Percentiles rank a stretch among this genome's conserved stretches.
phyloP scores from a whole-genome alignment of 37 sponge, comb jelly and placozoan species.

The Crambe crambe region DNA sequence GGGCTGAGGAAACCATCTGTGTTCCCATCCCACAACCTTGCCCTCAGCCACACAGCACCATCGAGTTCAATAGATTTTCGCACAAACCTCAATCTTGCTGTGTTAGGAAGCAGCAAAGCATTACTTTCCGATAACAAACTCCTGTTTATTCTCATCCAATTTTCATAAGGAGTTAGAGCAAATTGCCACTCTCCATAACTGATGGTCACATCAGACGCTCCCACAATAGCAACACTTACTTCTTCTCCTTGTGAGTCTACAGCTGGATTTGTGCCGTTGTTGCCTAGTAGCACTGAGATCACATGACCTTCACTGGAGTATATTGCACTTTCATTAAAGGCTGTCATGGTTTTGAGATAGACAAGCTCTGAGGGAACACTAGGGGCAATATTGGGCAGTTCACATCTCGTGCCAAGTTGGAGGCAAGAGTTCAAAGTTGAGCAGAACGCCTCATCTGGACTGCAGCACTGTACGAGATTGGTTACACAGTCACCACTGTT shows the following conservation, averaged over 20 bases:
- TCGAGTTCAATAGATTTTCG: constrained; percentile 48
- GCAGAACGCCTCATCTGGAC: constrained; percentile 34
- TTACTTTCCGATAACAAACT: constrained; percentile 31
- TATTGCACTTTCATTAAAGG: constrained; percentile 10
- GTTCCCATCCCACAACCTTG: constrained; percentile 86
- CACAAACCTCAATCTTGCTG: constrained; percentile 66
- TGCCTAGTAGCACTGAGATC: constrained; percentile 59
- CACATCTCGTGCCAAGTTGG: constrained; percentile 19
- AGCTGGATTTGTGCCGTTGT: constrained; percentile 38
- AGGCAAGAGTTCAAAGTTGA: constrained; percentile 52
- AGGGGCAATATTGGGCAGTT: constrained; percentile 74
- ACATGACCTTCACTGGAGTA: constrained; percentile 47
- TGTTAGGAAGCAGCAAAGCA: constrained; percentile 73
- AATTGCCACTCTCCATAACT: constrained; percentile 80
- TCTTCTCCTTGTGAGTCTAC: constrained; percentile 73
- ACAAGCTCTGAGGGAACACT: constrained; percentile 16
- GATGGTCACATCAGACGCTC: neutral
- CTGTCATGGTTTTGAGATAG: constrained; percentile 28
- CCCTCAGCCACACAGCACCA: constrained; percentile 80
- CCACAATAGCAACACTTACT: constrained; percentile 63
- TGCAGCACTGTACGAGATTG: constrained; percentile 46
- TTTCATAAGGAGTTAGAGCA: constrained; percentile 27
- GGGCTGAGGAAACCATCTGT: constrained; percentile 65
- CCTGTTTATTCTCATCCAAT: constrained; percentile 28
- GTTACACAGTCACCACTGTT: constrained; percentile 50